These are phyloP conservation scores for Pteronotus mesoamericanus DNA, from an alignment of 2,797 vertebrate species.

Conservation along the genomic window DNA sequence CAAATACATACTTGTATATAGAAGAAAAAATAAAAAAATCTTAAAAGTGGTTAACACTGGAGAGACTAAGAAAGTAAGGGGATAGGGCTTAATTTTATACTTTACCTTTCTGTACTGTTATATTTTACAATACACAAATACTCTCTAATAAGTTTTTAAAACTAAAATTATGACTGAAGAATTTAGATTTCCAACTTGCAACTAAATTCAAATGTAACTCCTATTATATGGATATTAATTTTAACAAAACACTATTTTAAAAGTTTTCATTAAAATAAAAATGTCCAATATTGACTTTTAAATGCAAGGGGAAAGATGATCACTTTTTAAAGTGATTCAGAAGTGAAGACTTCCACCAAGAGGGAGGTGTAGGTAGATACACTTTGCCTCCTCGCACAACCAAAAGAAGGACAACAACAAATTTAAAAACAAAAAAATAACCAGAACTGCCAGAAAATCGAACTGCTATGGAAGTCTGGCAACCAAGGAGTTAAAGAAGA, in stretches of 20 bases:
- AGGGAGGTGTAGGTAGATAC: too few species aligned
- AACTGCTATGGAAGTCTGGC: too few species aligned
- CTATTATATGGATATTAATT: neutral
- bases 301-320: neutral
- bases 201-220: conserved; percentile 23
- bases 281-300: neutral
- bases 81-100: neutral
- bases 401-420: too few species aligned
- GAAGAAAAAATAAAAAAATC: conserved; percentile 21
- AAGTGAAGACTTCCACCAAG: too few species aligned
- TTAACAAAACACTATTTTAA: conserved; percentile 7
- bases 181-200: neutral
- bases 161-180: conserved; percentile 18
- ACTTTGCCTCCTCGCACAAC: too few species aligned
- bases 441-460: too few species aligned
- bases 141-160: neutral
- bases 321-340: too few species aligned
- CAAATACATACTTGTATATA: neutral
- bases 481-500: too few species aligned
- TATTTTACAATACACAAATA: conserved; percentile 13
- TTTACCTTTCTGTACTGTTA: conserved; percentile 6
- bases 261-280: conserved; percentile 14
- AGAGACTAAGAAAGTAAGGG: neutral
- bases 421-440: too few species aligned
- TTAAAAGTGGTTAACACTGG: neutral